Percentiles rank a stretch among this genome's conserved stretches.
Evolutionary conservation across 2,797 vertebrate genomes (phyloP).

Genomic region (Australoheros facetus): DNA sequence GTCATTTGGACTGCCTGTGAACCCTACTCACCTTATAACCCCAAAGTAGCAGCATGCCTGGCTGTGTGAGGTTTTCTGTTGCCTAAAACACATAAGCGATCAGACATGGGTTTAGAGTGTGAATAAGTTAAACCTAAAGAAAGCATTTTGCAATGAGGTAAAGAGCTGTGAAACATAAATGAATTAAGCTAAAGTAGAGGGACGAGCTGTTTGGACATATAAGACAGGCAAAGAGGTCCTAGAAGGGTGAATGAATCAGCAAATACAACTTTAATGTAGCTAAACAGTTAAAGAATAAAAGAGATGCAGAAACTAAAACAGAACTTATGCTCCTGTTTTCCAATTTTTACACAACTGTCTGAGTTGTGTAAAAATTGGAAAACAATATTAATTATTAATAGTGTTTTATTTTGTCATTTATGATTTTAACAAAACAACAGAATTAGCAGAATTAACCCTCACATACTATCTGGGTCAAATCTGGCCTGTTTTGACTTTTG

Average conservation of each 20-base stretch:
- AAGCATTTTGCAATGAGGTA: not conserved
- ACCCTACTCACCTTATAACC: not conserved
- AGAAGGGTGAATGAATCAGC: not conserved
- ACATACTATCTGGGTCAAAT: too few relatives aligned
- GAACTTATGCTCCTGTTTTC: not conserved
- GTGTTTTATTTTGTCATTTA: too few relatives aligned
- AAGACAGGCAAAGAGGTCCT: not conserved
- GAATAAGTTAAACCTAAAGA: not conserved
- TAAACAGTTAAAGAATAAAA: not conserved
- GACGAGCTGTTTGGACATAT: not conserved
- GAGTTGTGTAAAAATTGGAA: too few relatives aligned
- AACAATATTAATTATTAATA: too few relatives aligned
- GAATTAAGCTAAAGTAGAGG: not conserved
- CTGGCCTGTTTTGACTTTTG: too few relatives aligned
- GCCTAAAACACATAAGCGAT: not conserved
- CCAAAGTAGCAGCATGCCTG: not conserved
- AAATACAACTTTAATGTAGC: not conserved
- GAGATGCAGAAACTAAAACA: not conserved
- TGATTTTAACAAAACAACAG: too few relatives aligned
- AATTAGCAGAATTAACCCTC: too few relatives aligned
- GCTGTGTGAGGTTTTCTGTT: not conserved
- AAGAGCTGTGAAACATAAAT: not conserved
- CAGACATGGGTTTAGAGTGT: not conserved
- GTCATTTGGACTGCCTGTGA: conserved; percentile 3
- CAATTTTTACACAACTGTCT: too few relatives aligned